Percentiles rank a stretch among this genome's conserved stretches.
These are phyloP conservation scores for Macropus fuliginosus DNA, from an alignment of 2,797 vertebrate species.

Conservation along the genomic window DNA sequence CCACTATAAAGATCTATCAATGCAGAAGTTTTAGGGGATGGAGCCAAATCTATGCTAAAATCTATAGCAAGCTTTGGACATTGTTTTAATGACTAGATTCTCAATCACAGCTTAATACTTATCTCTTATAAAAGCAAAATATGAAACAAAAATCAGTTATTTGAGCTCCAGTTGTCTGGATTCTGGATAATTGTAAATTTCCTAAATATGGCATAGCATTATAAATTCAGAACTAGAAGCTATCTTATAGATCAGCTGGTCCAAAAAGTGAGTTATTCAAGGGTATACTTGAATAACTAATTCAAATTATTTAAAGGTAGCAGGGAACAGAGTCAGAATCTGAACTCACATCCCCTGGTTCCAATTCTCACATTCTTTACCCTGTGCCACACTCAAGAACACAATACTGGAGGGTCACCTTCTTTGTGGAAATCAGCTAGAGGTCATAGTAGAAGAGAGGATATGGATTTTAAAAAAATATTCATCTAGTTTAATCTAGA, in stretches of 20 bases:
- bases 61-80: constrained; percentile 31
- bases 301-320: not conserved
- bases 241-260: not conserved
- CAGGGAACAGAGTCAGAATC: not conserved
- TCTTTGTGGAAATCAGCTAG: not conserved
- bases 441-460: constrained; percentile 20
- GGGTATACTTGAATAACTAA: not conserved
- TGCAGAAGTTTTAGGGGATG: constrained; percentile 3
- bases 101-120: not conserved
- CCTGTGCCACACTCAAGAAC: not conserved
- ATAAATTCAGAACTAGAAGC: not conserved
- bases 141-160: constrained; percentile 25
- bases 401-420: constrained; percentile 21
- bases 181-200: constrained; percentile 18
- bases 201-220: not conserved
- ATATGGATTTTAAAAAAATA: not conserved
- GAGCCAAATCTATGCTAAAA: constrained; percentile 29
- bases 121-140: constrained; percentile 4
- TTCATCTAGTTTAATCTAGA: constrained; percentile 16
- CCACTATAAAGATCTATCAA: not conserved
- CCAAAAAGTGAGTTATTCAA: not conserved
- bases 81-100: constrained; percentile 31
- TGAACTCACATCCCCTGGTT: not conserved
- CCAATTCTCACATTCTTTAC: not conserved
- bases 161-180: constrained; percentile 19